Conservation (phyloP, 2,888 invertebrate genomes). For the Noctua pronuba region DNA sequence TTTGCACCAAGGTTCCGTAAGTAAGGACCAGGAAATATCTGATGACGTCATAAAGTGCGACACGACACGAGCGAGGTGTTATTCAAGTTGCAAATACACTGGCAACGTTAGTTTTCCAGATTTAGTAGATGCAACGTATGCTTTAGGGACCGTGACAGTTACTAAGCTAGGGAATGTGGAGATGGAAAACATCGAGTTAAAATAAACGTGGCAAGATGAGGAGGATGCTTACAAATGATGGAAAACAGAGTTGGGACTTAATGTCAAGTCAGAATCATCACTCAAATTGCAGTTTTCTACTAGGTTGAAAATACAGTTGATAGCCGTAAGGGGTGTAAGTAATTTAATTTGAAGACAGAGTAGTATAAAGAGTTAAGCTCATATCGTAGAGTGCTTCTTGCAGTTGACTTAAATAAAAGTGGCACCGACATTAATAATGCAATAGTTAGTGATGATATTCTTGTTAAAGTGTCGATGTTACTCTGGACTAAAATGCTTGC, state of each 20-base stretch:
- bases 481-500: not conserved
- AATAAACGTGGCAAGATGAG: slow-evolving; percentile 5
- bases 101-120: not conserved
- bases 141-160: slow-evolving; percentile 18
- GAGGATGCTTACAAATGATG: not conserved
- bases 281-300: not conserved
- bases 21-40: slow-evolving; percentile 65
- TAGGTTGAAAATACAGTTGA: not conserved
- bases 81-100: slow-evolving; percentile 46
- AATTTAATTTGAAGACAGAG: slow-evolving; percentile 5
- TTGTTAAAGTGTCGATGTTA: not conserved
- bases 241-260: not conserved
- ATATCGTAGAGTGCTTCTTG: slow-evolving; percentile 10
- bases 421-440: slow-evolving; percentile 23
- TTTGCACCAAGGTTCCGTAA: slow-evolving; percentile 57
- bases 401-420: slow-evolving; percentile 21
- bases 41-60: slow-evolving; percentile 67
- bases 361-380: slow-evolving; percentile 26
- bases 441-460: not conserved
- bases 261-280: not conserved
- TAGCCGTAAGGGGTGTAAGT: not conserved
- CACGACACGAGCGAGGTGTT: slow-evolving; percentile 44
- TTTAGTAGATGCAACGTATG: slow-evolving; percentile 16
- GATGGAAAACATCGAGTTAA: not conserved
- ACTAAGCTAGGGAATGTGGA: slow-evolving; percentile 7